Base-by-base conservation (phyloP, 2,797 vertebrate species). In the Pseudopleuronectes americanus region DNA sequence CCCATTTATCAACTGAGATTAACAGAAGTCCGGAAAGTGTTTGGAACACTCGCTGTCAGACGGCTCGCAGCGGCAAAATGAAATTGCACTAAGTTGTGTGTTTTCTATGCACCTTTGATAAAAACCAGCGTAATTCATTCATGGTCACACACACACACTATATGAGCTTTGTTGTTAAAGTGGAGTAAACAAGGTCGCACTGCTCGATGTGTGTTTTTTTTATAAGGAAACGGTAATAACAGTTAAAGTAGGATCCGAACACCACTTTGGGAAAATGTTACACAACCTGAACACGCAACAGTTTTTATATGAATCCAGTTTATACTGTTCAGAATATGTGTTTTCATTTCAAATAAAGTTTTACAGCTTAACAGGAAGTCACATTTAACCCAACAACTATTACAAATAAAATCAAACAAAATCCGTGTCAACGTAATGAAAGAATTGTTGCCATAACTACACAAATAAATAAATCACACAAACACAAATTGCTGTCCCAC, bases 1-100 rank as follows among this genome's bases (percentile, higher is more conserved):
- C 84, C 87, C 87, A 87, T 92, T 92, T 89, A 87, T 92, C 89
- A 91, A 84, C 83, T 4, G 57, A 81, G 89, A 88, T 89, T 87
- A 89, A 85, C 80, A 90, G 87, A 87, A 79, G 80, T 83, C 83
- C 78, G 68, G 82, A 89, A 88, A 89, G 83, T 80, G 86, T 90
- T 87, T 83, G 80, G 87, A 87, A 88, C 82, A 59, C 41, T 48
- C 47, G 79, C 75, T 74, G 84, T 87, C 81, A 79, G 81, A 84
- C 76, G 64, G 85, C 76, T 79, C 80, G 79, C 58, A 21, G 67
- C 49, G 61, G 61, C 73, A 85, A 89, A 90, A 90, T 90, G 59
- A 84, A 89, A 90, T 85, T 85, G 69, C 49, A 31, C 57, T 24
- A 10, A 53, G 68, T 75, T 77, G 23, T 79, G 84, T 86, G 79